phyloP scores from a whole-genome alignment of 1,140 invertebrate genomes.

The Drosophila fuyamai region DNA sequence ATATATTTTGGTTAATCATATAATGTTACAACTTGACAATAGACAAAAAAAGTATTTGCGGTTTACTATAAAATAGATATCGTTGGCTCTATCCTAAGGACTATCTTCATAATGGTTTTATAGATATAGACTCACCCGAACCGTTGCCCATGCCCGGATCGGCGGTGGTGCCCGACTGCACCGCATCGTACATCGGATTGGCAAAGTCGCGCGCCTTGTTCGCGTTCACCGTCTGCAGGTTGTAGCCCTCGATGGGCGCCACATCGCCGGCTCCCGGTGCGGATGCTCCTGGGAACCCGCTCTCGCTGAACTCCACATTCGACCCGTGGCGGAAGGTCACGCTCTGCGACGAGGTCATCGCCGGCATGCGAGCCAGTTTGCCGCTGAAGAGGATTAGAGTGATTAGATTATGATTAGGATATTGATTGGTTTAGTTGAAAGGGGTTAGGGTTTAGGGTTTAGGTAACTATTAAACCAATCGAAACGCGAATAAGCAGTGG shows the following conservation, averaged over 20 bases:
- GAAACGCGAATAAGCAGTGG: too few relatives aligned
- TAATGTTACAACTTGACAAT: too few relatives aligned
- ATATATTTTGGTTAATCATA: too few relatives aligned
- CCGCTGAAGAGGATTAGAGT: slow-evolving; percentile 86
- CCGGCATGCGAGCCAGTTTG: slow-evolving; percentile 90
- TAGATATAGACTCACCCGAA: slow-evolving; percentile 83
- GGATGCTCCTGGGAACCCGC: slow-evolving; percentile 86
- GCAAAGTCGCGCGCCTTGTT: slow-evolving; percentile 94
- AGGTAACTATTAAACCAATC: too few relatives aligned
- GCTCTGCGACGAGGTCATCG: slow-evolving; percentile 93
- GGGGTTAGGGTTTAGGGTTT: too few relatives aligned
- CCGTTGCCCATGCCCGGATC: slow-evolving; percentile 87
- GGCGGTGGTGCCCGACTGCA: slow-evolving; percentile 85
- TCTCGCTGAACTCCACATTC: slow-evolving; percentile 94
- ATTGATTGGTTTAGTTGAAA: background rate
- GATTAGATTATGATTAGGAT: background rate
- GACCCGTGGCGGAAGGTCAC: slow-evolving; percentile 98
- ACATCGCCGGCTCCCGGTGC: slow-evolving; percentile 60
- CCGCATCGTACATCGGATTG: slow-evolving; percentile 98
- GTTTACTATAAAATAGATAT: too few relatives aligned
- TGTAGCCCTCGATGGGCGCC: slow-evolving; percentile 84
- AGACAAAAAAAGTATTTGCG: too few relatives aligned
- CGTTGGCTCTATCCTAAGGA: too few relatives aligned
- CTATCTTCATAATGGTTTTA: too few relatives aligned
- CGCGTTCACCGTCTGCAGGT: slow-evolving; percentile 90